Base-by-base conservation (phyloP, 2,888 invertebrate species). In the Aleiodes testaceus region DNA sequence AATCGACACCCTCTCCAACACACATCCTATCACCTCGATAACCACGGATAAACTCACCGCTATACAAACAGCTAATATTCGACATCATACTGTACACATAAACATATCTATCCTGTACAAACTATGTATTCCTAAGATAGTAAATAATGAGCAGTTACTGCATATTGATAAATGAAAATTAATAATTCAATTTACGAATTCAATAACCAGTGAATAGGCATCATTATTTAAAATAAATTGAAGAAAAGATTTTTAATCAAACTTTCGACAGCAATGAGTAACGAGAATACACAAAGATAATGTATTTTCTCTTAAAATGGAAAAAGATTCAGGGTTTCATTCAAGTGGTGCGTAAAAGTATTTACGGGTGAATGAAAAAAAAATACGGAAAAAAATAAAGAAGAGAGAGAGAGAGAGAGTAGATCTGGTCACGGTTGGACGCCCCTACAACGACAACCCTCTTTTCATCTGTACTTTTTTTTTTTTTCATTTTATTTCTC, bases 331-430 rank as follows among this genome's bases (percentile, higher is more conserved):
- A 65, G 36, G 18, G 36, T 65, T 50, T 65, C 50, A 49, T 36
- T 49, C 49, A 50, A 65, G 65, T 65, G 65, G 65, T 36, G 50
- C 50, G 65, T 65, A 65, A 66, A 66, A 66, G 42, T 66, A 66
- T 66, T 66, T 66, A 66, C 53, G 67, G 53, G 55, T 45, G 18
- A 65, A 49, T 49, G 50, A 36, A 36, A 36, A 9, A 36, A 36
- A 36, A 36, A 36, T 6, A 36, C n/a, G 53, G 53, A 22, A 22
- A 26, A 53, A 36, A 36, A 26, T 26, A 26, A 26, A 26, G 4
- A 4, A 22, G 49, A 11, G 26, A 49, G 26, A 26, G n/a, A 20
- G 26, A 14, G 26, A 2, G 55, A 22, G 55, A 30, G 55, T 5
- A 47, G 22, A 36, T 16, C 50, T 65, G 65, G 30, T 50, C 49